Base-by-base conservation (phyloP, 1,140 invertebrate species). In the Eubasilissa regina region DNA sequence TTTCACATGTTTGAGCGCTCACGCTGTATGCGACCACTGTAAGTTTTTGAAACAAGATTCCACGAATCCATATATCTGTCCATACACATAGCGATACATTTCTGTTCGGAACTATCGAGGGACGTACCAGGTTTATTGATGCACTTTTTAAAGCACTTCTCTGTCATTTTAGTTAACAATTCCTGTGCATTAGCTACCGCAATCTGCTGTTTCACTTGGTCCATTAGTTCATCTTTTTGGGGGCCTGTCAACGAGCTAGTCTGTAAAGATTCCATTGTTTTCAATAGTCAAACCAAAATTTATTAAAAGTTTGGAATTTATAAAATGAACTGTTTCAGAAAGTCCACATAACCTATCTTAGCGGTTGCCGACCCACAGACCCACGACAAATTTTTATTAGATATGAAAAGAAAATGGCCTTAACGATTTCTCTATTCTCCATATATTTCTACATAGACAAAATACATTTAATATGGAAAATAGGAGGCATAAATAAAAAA, bases 41-140 rank as follows among this genome's bases (percentile, higher is more conserved):
- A 98, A 1, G 96, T 93, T 86, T 93, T 91, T 13, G 95, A 96
- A 43, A 98, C 95, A 64, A 97, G 89, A 89, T 97, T 97, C 93
- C 95, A 98, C 7, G 97, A 93, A 87, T 99, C 98, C 95, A 99
- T 97, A 89, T 97, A 99, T 83, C 97, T 92, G 87, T 99, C 97
- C 97, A 98, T 98, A 87, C 97, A 98, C 96, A 98, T 97, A 12
- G 96, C 95, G 81, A 99, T 91, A 88, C 98, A 99, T 94, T 98
- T 98, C 93, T 97, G 96, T 92, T 99, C 97, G 0, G 95, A 96
- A 86, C 91, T 96, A 87, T 97, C 96, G 80, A 99, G 87, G 10
- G 94, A 94, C 13, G 93, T 93, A n/a, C 97, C 97, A 13, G 97
- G 97, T 86, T 97, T 98, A 64, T 87, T 86, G 81, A 99, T 94